These are phyloP conservation scores for Tragopan temminckii DNA, from an alignment of 2,797 vertebrate species.

Conservation along the genomic window DNA sequence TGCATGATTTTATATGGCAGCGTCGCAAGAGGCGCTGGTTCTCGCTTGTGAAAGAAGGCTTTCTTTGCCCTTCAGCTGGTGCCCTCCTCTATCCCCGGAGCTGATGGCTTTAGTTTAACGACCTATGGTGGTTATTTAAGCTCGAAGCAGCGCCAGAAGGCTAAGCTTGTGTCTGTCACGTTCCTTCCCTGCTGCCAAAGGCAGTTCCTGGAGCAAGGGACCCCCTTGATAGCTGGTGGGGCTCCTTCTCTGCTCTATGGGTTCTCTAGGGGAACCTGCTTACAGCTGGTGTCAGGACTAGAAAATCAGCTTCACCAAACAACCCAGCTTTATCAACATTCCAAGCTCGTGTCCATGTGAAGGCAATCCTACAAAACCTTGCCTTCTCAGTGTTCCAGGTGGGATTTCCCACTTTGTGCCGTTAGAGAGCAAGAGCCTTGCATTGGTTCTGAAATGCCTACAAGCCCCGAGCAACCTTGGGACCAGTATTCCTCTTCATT, in stretches of 20 bases:
- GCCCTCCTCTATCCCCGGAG: background rate
- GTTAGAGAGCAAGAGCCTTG: rapidly evolving
- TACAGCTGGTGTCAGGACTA: background rate
- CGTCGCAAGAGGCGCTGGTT: slow-evolving; percentile 22
- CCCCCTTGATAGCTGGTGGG: background rate
- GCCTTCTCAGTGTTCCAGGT: background rate
- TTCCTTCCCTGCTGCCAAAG: background rate
- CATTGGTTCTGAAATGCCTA: background rate
- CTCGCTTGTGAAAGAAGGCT: slow-evolving; percentile 14
- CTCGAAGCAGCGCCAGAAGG: background rate
- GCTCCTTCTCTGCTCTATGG: background rate
- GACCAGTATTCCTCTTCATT: background rate
- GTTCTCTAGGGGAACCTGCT: rapidly evolving
- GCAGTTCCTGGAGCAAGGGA: background rate
- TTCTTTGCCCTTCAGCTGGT: slow-evolving; percentile 45
- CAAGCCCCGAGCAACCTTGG: background rate
- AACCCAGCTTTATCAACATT: background rate
- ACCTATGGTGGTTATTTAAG: background rate
- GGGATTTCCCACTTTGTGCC: rapidly evolving
- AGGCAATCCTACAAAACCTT: background rate
- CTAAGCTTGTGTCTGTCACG: background rate
- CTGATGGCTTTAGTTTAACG: slow-evolving; percentile 15
- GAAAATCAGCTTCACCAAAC: background rate
- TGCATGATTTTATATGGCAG: slow-evolving; percentile 68
- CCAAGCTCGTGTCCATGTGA: rapidly evolving